Evolutionary conservation across 2,113 vertebrate species (phyloP), one percentile per base, ranked within the genome.

Genomic region (Cololabis saira): DNA sequence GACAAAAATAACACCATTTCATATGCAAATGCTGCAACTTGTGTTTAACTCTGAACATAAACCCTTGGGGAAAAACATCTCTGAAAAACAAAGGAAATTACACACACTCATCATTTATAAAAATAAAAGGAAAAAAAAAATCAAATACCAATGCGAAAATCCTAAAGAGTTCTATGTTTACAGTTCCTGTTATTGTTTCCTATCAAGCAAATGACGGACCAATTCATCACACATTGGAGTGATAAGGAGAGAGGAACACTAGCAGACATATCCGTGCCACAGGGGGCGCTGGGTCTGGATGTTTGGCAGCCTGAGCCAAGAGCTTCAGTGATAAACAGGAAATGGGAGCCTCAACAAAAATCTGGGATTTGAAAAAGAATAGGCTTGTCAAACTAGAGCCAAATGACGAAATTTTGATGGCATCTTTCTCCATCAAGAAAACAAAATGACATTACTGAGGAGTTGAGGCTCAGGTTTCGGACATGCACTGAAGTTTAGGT

Each of bases 111-210:
- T 53, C 10, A 9, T 37, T 7, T 37, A 37, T 37, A 47, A 11
- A 71, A 63, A 54, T n/a, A n/a, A n/a, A n/a, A n/a, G n/a, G n/a
- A 54, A 69, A 87, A 77, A 85, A 88, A 86, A 81, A 73, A 86
- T 87, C 65, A 84, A 90, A 90, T 83, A 71, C 81, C 79, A 43
- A 72, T 67, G 60, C 58, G 76, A 81, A 87, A 81, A 82, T 71
- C 72, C 58, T 76, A 71, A 82, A 74, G 67, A 84, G 76, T 80
- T 91, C 87, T 83, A 90, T 87, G 80, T 90, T 88, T 91, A 88
- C 81, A 91, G 83, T 93, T 94, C 92, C 92, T 93, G 92, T 92
- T 94, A 88, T 93, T 92, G 88, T 92, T 91, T 92, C 83, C 86
- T 84, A 88, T 91, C 90, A 82, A 89, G 83, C 62, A 53, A 73